Evolutionary conservation across 2,113 vertebrate genomes (phyloP), one percentile per base, ranked within the genome.

Genomic region (Spermophilus dauricus): DNA sequence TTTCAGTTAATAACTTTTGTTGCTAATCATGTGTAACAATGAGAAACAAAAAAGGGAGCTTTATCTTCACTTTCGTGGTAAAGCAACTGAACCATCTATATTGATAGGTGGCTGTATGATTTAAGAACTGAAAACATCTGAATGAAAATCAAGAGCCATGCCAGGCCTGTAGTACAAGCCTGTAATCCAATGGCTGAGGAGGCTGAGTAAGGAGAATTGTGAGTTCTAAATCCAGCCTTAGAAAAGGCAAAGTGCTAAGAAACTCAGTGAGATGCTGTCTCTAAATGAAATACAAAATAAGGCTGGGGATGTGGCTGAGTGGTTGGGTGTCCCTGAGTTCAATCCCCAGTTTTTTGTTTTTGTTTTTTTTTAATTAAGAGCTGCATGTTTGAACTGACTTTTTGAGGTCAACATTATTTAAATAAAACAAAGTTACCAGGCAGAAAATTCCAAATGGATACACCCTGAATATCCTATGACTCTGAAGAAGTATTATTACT

Each of bases 311-410:
- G 48, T 51, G 48, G 48, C 48, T 13, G 12, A 51, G 48, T 51
- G 48, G 48, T 51, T 12, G 48, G 13, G 48, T 51, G 48, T 13
- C 48, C 48, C 12, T 51, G 48, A 51, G 48, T 51, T 51, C 48
- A 51, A 51, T 51, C 11, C 48, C 48, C 48, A 51, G 48, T 51
- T 42, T 42, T 42, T 4, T 42, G 5, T 42, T 42, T 39, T 39
- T 39, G 3, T 42, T 42, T 42, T 42, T 42, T 42, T 42, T 42
- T 5, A 42, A 42, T 26, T 8, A 69, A 77, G 53, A 96, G 48
- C 20, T n/a, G 32, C 28, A 17, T 32, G 45, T 32, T 82, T 88
- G 72, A 92, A 88, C n/a, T 61, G 84, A 77, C 51, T 94, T 96
- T 93, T 86, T 69, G 18, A 93, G 26, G 37, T 48, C 32, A 89